These are phyloP conservation scores for Holotrichia oblita DNA, from an alignment of 1,140 invertebrate species.

Conservation along the genomic window DNA sequence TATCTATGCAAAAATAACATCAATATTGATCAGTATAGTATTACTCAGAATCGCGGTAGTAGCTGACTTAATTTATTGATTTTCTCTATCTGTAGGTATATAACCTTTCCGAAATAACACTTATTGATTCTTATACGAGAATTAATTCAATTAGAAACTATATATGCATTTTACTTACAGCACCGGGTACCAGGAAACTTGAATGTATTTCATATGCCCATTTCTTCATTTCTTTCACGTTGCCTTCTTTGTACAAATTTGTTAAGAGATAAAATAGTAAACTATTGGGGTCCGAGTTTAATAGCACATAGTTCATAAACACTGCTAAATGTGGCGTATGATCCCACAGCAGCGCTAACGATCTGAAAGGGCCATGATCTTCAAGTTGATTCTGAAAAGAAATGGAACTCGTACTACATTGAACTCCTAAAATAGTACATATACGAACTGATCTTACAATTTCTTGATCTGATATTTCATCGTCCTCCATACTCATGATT, in stretches of 20 bases:
- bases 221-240: constrained; percentile 88
- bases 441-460: constrained; percentile 63
- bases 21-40: too few species aligned
- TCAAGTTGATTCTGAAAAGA: constrained; percentile 70
- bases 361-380: constrained; percentile 84
- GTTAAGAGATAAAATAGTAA: constrained; percentile 90
- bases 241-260: constrained; percentile 84
- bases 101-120: too few species aligned
- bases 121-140: too few species aligned
- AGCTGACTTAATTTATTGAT: too few species aligned
- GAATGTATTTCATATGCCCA: constrained; percentile 99
- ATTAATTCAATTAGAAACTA: too few species aligned
- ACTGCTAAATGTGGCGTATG: constrained; percentile 82
- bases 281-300: constrained; percentile 85
- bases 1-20: too few species aligned
- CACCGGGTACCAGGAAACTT: constrained; percentile 91
- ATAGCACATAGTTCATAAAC: constrained; percentile 89
- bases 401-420: constrained; percentile 32
- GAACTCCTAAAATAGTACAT: neutral
- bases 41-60: too few species aligned
- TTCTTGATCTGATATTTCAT: constrained; percentile 88
- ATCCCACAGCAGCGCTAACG: constrained; percentile 73
- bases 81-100: too few species aligned
- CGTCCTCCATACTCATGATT: constrained; percentile 95
- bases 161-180: constrained; percentile 65